Evolutionary conservation across 2,888 invertebrate species (phyloP), one percentile per base, ranked within the genome.

Genomic region (Keiferia lycopersicella): DNA sequence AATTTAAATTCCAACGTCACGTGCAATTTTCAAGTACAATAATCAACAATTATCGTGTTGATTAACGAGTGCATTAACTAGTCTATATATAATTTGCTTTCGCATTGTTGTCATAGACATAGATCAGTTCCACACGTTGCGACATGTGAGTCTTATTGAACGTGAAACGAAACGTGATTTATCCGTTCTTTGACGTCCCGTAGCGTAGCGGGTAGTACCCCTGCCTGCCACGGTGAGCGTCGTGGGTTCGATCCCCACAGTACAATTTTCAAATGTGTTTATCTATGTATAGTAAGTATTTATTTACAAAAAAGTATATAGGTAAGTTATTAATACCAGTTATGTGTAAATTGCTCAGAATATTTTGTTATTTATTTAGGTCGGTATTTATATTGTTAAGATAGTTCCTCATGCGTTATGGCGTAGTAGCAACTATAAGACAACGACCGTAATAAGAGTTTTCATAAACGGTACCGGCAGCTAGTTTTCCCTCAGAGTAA

Each of bases 11-110:
- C n/a, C n/a, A 8, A 12, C 18, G 51, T 22, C 7, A 51, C 14
- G 59, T 41, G 20, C 45, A 20, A 59, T 59, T 22, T 59, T 59
- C 20, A 18, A 58, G 12, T 39, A 59, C 18, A 41, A 61, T 30
- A 1, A 8, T 2, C 26, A 61, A 61, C 26, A 11, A 26, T 20
- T 30, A n/a, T 14, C n/a, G 8, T 18, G 34, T 50, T 50, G 61
- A 61, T 50, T 61, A 60, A 60, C 10, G 10, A 16, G 50, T 61
- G 34, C 50, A n/a, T 34, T 50, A 61, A 30, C 39, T 26, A 34
- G 16, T 10, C n/a, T 14, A 20, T 45, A 30, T 48, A 16, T 45
- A 45, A 58, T 45, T 48, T 59, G 59, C 39, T 51, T 6, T 53
- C 51, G 51, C 14, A 41, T 22, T 48, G 45, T 45, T 45, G 60